Evolutionary conservation across 2,113 vertebrate species (phyloP), one percentile per base, ranked within the genome.

Genomic region (Urocolius indicus): DNA sequence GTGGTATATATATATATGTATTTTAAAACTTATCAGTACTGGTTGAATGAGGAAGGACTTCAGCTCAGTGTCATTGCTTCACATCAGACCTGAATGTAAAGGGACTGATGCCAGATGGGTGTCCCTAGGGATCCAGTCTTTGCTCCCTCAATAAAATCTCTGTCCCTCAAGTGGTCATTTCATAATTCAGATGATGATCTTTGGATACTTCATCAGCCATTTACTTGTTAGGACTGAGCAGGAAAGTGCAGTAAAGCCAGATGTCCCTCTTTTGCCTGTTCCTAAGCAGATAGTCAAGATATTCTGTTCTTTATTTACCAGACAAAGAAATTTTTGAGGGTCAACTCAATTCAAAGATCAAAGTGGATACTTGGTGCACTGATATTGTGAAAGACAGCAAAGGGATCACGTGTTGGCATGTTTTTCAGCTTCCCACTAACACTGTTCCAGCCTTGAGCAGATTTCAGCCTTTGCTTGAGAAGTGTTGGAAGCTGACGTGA

Each of bases 401-500:
- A 79, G 27, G 29, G 32, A 17, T 6, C 1, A 0, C 30, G 20
- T n/a, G 32, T 14, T 45, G 30, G 45, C 34, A n/a, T 4, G 34
- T 55, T 72, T 88, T 63, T 48, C 82, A 88, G 38, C 75, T 72
- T 90, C 54, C 45, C 26, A 34, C 34, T 54, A 30, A 34, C 34
- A 18, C 19, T 13, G 10, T 61, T 90, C 38, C 68, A 51, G 43
- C 75, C 20, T 57, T 38, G 22, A 75, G 75, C 49, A 74, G 48
- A 17, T 54, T 91, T 57, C 71, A 87, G 38, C 13, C 62, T 17
- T 11, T 48, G 19, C 52, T 57, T 48, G 29, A 0, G 0, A 34
- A 51, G 26, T 7, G 7, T 4, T 0, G 0, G 68, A 13, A 12
- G 13, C n/a, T 68, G 49, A 58, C 62, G 12, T 2, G 4, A 10